Conservation (phyloP, 1,140 invertebrate genomes). For the Drosophila setifemur region DNA sequence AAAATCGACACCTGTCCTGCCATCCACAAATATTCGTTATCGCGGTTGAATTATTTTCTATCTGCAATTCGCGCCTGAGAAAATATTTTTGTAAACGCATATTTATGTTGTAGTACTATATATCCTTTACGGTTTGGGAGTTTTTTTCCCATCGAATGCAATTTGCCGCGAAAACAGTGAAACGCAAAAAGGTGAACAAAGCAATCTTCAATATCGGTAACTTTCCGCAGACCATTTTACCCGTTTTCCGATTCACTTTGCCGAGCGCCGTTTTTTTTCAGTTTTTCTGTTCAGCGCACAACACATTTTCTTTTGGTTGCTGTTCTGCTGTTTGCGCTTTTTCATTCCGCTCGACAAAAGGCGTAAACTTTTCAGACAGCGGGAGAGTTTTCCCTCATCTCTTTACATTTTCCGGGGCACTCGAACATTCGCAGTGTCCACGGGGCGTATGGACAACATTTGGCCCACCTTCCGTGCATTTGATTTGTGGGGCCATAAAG, state of each 20-base stretch:
- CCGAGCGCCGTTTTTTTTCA: constrained; percentile 6
- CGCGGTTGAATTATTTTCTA: not conserved
- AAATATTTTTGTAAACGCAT: constrained; percentile 1
- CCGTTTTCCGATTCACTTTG: constrained; percentile 34
- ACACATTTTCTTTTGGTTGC: constrained; percentile 3
- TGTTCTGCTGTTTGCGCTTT: constrained; percentile 7
- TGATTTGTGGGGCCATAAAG: constrained; percentile 76
- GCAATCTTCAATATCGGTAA: constrained; percentile 18
- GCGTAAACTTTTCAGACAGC: constrained; percentile 46
- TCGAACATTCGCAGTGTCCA: constrained; percentile 27
- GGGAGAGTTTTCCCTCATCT: constrained; percentile 1
- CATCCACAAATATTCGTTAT: not conserved
- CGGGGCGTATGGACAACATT: constrained; percentile 54
- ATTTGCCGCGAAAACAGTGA: constrained; percentile 32
- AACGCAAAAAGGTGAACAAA: constrained; percentile 22
- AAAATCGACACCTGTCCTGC: not conserved
- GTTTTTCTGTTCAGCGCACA: constrained; percentile 27
- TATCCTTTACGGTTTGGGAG: constrained; percentile 24
- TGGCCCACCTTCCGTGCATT: constrained; percentile 49
- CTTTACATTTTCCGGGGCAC: not conserved
- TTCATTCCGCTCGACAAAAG: constrained; percentile 30
- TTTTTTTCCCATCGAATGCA: constrained; percentile 42
- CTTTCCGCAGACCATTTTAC: constrained; percentile 18
- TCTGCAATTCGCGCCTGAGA: not conserved
- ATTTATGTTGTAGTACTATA: constrained; percentile 5